These are phyloP conservation scores for Geotrupes spiniger DNA, from an alignment of 2,888 invertebrate species.

Conservation along the genomic window DNA sequence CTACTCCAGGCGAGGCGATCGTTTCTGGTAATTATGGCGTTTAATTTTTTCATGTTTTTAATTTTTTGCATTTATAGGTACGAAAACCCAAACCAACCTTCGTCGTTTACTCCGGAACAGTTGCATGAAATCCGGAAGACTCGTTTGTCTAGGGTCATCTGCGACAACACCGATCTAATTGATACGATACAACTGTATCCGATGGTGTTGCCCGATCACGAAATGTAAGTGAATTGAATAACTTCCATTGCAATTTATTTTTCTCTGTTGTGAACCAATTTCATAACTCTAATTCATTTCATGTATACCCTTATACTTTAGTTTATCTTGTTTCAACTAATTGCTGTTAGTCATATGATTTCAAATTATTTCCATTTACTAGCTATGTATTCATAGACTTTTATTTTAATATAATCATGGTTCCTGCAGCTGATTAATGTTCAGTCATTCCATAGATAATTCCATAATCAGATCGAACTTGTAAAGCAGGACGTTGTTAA, in stretches of 20 bases:
- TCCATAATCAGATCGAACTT: too few species aligned
- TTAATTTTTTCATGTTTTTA: not conserved
- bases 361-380: too few species aligned
- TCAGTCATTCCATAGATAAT: too few species aligned
- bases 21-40: constrained; percentile 70
- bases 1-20: constrained; percentile 82
- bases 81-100: constrained; percentile 87
- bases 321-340: too few species aligned
- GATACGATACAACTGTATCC: constrained; percentile 89
- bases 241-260: not conserved
- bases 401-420: too few species aligned
- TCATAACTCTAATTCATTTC: too few species aligned
- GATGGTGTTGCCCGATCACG: constrained; percentile 89
- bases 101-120: constrained; percentile 86
- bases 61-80: constrained; percentile 54
- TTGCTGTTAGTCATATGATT: too few species aligned
- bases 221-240: constrained; percentile 70
- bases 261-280: too few species aligned
- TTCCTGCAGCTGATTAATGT: too few species aligned
- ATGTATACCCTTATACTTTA: too few species aligned
- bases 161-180: constrained; percentile 90
- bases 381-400: too few species aligned
- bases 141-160: constrained; percentile 78
- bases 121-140: constrained; percentile 78
- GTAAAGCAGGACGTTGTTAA: too few species aligned